Evolutionary conservation across 2,797 vertebrate genomes (phyloP), one percentile per base, ranked within the genome.

Genomic region (Pipistrellus pipistrellus): DNA sequence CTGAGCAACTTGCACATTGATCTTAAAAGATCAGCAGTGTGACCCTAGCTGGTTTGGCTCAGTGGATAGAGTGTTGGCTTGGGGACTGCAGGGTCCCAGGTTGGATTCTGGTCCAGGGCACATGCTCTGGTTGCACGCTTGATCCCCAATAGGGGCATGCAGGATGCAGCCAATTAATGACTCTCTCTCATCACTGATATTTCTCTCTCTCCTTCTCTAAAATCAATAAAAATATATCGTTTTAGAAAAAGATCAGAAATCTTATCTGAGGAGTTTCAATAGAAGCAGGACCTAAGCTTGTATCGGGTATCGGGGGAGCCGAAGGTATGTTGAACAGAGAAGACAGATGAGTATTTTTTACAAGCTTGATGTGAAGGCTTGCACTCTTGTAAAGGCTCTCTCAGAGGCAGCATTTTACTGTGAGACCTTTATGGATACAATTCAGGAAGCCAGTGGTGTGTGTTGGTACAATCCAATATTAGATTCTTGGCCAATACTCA

Each of bases 401-500:
- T 91, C 80, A 38, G 9, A 94, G 72, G 81, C 76, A 91, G 90
- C 88, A 88, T 68, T 95, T 95, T 12, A 73, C 62, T 4, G 2
- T 5, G 3, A 64, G 25, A 71, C 92, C 72, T 95, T 92, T 95
- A 64, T 92, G 68, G 95, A 92, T 82, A 78, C 76, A 83, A 62
- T 90, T 96, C 88, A 95, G 86, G 85, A 91, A 90, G 90, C 93
- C 92, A 96, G 94, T 91, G 71, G 71, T 92, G 55, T 90, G 81
- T 94, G 80, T 96, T 92, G 51, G 83, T 92, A 91, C 0, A 27
- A 87, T 96, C 80, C 88, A 95, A n/a, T 94, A 95, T 95, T 92
- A 93, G 82, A 96, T 96, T 96, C 86, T 96, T 95, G 95, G 95
- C 95, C 90, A 92, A 85, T 95, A 75, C 88, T 89, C 90, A 97